Conservation (phyloP, 2,113 vertebrate species). For the Aramus guarauna region DNA sequence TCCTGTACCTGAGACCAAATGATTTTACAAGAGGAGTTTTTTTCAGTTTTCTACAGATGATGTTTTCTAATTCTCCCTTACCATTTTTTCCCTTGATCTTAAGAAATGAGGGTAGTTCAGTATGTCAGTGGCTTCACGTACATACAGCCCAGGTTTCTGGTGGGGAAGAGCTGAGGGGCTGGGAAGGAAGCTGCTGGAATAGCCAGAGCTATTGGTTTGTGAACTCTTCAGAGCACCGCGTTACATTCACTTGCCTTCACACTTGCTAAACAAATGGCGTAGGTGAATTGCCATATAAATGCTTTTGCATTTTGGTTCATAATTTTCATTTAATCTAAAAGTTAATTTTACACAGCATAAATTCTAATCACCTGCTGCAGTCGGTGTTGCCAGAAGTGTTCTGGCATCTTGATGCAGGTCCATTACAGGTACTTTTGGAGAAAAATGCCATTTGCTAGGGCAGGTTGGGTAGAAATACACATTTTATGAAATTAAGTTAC, state of each 20-base stretch:
- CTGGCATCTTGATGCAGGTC: slow-evolving; percentile 2
- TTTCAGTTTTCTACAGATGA: not conserved
- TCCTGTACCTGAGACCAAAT: not conserved
- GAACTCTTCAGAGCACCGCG: not conserved
- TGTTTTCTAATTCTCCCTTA: not conserved
- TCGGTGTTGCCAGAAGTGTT: not conserved
- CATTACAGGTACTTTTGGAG: not conserved
- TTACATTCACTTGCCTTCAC: not conserved
- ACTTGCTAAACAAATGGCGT: not conserved
- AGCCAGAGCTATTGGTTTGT: not conserved
- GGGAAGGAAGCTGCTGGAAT: not conserved
- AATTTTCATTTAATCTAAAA: slow-evolving; percentile 36
- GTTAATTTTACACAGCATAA: slow-evolving; percentile 65
- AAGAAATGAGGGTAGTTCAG: not conserved
- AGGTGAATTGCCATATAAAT: not conserved
- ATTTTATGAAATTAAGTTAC: not conserved
- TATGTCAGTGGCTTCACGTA: not conserved
- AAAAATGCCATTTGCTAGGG: not conserved
- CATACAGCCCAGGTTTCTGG: rapidly evolving
- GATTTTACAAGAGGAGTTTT: not conserved
- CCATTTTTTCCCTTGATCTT: not conserved
- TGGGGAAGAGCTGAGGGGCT: not conserved
- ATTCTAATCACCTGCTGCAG: slow-evolving; percentile 29
- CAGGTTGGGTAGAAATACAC: not conserved
- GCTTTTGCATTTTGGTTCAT: slow-evolving; percentile 8